Base-by-base conservation (phyloP, 2,888 invertebrate species). In the Pachydiplax longipennis region DNA sequence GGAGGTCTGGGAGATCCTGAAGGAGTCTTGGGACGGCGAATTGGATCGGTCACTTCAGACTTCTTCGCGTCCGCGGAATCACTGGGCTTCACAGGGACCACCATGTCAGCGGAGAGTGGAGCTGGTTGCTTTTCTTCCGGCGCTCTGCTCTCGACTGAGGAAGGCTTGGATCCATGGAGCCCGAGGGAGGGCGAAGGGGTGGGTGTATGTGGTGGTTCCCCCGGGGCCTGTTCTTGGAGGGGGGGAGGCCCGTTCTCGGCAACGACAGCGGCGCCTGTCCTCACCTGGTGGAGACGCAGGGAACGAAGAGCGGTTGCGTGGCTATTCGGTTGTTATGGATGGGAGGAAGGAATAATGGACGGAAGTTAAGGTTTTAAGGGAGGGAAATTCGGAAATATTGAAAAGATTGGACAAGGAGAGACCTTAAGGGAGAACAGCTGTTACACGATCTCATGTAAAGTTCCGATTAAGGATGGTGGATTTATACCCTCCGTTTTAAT, bases 201-300 rank as follows among this genome's bases (percentile, higher is more conserved):
- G 25, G 73, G 12, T 31, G 73, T 12, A 31, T 58, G 61, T 37
- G 61, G 87, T 61, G 35, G 87, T n/a, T 61, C 87, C 87, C 61
- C 61, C 37, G 61, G 61, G 87, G 87, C 87, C 65, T 37, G 37
- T n/a, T 87, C 87, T 48, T 58, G 31, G 25, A n/a, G 37, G 61
- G 61, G 87, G 87, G 87, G 87, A 87, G 87, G 61, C 58, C 31
- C 13, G 87, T 65, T 87, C 87, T 87, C 87, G 58, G 87, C 87
- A 65, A 87, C 87, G 87, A 87, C 87, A 61, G 87, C 61, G 87
- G 87, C 87, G 87, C 87, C 87, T 87, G 87, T 87, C 87, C 87
- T 87, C 37, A 87, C 87, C 87, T 87, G 87, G 87, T 35, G 87
- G 87, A 87, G 87, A 87, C 61, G 87, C 87, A 87, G 58, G 87